Conservation (phyloP, 1,140 invertebrate species). For the Polypedilum pembai region DNA sequence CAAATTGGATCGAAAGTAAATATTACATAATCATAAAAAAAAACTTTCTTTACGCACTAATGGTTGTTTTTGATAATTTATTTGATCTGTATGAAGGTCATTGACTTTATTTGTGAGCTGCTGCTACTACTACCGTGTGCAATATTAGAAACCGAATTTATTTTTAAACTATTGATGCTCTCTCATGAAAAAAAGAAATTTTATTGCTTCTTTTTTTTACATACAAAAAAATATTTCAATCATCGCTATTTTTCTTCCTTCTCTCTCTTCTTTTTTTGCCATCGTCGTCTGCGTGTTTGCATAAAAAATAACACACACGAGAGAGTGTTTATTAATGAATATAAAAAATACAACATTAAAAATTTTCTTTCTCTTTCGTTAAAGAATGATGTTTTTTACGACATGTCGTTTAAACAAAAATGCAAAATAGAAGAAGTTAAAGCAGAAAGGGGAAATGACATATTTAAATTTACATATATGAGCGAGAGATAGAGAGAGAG, state of each 20-base stretch:
- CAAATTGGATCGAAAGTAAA: constrained; percentile 17
- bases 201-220: neutral
- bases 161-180: no score
- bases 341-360: neutral
- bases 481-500: neutral
- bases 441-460: neutral
- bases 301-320: neutral
- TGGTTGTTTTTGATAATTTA: no score
- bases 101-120: no score
- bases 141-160: no score
- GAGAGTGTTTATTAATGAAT: neutral
- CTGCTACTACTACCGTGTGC: no score
- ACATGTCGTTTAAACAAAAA: neutral
- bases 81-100: no score
- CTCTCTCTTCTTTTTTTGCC: neutral
- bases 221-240: neutral
- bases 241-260: neutral
- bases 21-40: neutral
- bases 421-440: neutral
- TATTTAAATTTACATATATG: neutral
- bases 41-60: no score
- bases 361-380: neutral
- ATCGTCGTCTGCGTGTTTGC: neutral
- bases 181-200: neutral
- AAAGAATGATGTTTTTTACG: neutral